phyloP scores from a whole-genome alignment of 2,113 vertebrate species.

The Falcunculus frontatus region DNA sequence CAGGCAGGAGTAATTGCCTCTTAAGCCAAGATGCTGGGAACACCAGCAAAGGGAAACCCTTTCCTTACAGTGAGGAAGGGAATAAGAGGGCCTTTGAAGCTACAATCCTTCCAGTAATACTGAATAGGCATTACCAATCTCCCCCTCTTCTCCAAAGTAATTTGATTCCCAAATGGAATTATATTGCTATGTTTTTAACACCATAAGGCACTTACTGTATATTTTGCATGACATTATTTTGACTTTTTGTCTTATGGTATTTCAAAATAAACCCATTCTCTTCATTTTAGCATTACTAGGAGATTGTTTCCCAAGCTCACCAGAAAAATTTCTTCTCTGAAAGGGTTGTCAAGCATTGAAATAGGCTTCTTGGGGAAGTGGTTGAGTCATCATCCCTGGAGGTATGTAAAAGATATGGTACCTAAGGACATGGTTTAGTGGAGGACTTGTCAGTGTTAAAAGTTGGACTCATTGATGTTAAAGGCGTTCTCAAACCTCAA shows the following conservation, averaged over 20 bases:
- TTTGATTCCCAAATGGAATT: neutral
- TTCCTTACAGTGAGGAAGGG: neutral
- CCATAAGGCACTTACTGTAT: neutral
- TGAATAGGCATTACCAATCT: neutral
- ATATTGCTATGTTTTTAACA: neutral
- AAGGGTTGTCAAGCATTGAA: neutral
- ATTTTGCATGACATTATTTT: neutral
- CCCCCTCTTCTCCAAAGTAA: neutral
- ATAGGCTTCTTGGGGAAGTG: neutral
- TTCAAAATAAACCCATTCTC: neutral
- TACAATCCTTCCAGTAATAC: neutral
- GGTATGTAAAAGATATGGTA: neutral
- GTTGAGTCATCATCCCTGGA: neutral
- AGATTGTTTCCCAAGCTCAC: neutral
- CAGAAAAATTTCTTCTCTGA: neutral
- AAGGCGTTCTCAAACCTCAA: neutral
- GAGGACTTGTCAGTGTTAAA: neutral
- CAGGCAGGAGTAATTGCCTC: neutral
- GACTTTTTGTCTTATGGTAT: neutral
- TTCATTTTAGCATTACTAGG: neutral
- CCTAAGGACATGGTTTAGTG: neutral
- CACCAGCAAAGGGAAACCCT: neutral
- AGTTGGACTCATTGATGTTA: neutral
- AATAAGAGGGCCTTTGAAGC: neutral
- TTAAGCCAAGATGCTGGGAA: neutral